Evolutionary conservation across 30 jellyfish, hydroid and myxozoan species (phyloP), one percentile per base, ranked within the genome.

Genomic region (Aurelia aurita complex sp. Pacific): DNA sequence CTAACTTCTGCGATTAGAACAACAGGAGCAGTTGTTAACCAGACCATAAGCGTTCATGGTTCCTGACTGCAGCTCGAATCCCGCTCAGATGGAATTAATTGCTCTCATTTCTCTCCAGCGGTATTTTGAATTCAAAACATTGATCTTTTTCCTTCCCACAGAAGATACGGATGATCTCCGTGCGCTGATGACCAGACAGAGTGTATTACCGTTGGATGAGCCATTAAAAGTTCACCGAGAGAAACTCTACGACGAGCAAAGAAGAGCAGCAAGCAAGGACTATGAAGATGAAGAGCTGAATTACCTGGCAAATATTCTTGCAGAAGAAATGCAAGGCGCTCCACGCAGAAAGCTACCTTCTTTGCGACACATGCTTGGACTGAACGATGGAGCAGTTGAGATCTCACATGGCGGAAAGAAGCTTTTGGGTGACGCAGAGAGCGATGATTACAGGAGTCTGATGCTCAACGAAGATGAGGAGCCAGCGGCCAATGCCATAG

Each of bases 201-300:
- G 36, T 5, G 36, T 6, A 17, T 23, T 61, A 2, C 70, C 70
- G 4, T 23, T 61, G 32, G 70, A 61, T 61, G 70, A 61, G 14
- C 36, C 36, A 61, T 23, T 17, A 61, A 61, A 61, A 15, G 36
- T n/a, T 61, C 70, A 61, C 36, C 32, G 36, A 61, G 36, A 61
- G 70, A 17, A 61, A 1, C 13, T 11, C 70, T 61, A 17, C 70
- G 36, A 23, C 15, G 70, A 8, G 14, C 32, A 23, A 61, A 8
- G 36, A 23, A 61, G 36, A n/a, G 70, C 70, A 61, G 70, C 40
- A 12, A 23, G 11, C 36, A 61, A 61, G 36, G 36, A 23, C 36
- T 61, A 17, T n/a, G 70, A 61, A 23, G 13, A 23, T 61, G 70
- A 61, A n/a, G 70, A 61, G 36, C 70, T 61, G 70, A 23, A 61